These are phyloP conservation scores for Patella pellucida DNA, from an alignment of 2,888 invertebrate species.

Conservation along the genomic window DNA sequence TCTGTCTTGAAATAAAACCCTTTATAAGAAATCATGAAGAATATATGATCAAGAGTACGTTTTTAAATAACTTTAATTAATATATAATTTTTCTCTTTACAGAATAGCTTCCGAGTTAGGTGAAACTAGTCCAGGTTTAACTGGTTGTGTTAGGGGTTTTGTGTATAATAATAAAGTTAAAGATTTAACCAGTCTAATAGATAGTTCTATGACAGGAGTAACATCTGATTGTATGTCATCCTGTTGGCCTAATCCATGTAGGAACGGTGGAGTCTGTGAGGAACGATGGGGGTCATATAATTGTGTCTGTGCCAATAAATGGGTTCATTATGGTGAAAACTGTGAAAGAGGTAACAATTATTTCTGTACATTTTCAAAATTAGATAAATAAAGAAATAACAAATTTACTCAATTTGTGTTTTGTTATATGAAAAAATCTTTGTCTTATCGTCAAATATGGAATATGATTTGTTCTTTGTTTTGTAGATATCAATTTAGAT, in stretches of 20 bases:
- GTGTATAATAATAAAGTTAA: slow-evolving; percentile 92
- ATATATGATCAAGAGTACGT: no score
- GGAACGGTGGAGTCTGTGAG: slow-evolving; percentile 85
- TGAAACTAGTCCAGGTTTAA: slow-evolving; percentile 75
- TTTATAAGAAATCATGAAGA: no score
- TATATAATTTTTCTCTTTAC: slow-evolving; percentile 12
- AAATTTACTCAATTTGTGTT: no score
- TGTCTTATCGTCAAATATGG: not conserved
- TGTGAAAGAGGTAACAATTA: slow-evolving; percentile 87
- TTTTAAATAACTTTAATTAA: no score
- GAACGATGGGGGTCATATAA: slow-evolving; percentile 89
- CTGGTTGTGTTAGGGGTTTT: slow-evolving; percentile 93
- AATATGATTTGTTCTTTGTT: slow-evolving; percentile 19
- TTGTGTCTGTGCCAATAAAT: slow-evolving; percentile 91
- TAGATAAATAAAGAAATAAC: no score
- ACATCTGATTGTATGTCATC: slow-evolving; percentile 94
- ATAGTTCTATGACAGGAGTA: slow-evolving; percentile 81
- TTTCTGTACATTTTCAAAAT: not conserved
- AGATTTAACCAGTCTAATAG: slow-evolving; percentile 83
- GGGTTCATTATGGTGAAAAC: slow-evolving; percentile 91
- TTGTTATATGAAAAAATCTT: no score
- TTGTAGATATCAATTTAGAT: slow-evolving; percentile 88
- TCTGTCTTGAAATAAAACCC: no score
- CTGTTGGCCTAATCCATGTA: slow-evolving; percentile 93
- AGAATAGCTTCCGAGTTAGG: slow-evolving; percentile 24